Conservation (phyloP, 2,797 vertebrate genomes). For the Balearica regulorum region DNA sequence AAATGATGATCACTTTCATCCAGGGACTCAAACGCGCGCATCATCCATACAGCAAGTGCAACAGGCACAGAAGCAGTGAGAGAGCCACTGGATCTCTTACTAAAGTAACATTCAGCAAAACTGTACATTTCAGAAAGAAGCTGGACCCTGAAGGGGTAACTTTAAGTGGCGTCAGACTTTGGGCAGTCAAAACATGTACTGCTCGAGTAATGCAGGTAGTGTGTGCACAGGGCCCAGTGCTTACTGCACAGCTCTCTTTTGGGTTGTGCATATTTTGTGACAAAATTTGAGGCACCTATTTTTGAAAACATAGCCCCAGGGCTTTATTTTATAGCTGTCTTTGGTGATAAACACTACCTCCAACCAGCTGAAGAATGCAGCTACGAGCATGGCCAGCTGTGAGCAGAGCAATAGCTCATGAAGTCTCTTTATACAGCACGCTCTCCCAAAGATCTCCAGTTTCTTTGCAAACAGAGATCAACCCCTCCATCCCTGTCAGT, state of each 20-base stretch:
- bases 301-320: not conserved
- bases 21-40: not conserved
- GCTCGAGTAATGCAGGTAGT: not conserved
- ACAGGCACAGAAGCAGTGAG: not conserved
- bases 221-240: not conserved
- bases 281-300: slow-evolving; percentile 7
- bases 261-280: not conserved
- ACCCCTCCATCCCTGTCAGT: not conserved
- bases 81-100: not conserved
- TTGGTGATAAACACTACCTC: slow-evolving; percentile 13
- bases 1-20: not conserved
- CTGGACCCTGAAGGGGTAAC: not conserved
- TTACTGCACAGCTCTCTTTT: not conserved
- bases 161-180: not conserved
- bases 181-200: not conserved
- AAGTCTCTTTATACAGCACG: not conserved
- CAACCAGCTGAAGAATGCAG: slow-evolving; percentile 17
- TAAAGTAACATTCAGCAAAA: not conserved
- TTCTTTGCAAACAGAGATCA: not conserved
- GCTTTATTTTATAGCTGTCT: slow-evolving; percentile 37
- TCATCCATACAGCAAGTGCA: not conserved
- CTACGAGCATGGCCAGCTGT: not conserved
- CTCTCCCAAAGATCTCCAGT: not conserved
- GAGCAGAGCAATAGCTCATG: not conserved
- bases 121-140: not conserved